A percentile compares a stretch with the other conserved stretches of the same genome.
These are phyloP conservation scores for Ditylenchus dipsaci DNA, from an alignment of 1,140 invertebrate species.

Conservation along the genomic window DNA sequence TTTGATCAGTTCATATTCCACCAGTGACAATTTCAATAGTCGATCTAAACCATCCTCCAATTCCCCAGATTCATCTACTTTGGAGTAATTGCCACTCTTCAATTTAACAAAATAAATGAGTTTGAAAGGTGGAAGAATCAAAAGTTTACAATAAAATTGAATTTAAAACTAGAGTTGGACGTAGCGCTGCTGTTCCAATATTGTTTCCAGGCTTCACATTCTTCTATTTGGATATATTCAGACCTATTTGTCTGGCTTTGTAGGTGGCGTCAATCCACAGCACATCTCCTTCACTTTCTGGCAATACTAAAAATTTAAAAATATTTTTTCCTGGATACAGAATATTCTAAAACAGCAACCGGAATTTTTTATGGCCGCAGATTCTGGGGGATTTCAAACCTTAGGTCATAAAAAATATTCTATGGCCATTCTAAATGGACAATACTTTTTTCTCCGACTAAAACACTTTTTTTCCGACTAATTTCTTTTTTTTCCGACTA, in stretches of 20 bases:
- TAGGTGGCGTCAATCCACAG: conserved; percentile 40
- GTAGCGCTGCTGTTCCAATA: conserved; percentile 41
- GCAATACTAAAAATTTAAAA: conserved; percentile 7
- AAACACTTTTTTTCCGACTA: too few species aligned
- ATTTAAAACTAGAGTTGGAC: conserved; percentile 2
- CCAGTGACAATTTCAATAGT: conserved; percentile 3
- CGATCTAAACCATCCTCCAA: neutral
- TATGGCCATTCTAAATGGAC: too few species aligned
- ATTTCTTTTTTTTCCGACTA: too few species aligned
- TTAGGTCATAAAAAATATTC: too few species aligned
- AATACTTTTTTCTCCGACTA: too few species aligned
- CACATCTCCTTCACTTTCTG: conserved; percentile 9
- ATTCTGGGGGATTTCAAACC: too few species aligned
- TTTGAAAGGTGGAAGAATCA: neutral
- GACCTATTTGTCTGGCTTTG: conserved; percentile 46
- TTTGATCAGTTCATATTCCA: conserved; percentile 38
- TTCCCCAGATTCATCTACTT: conserved; percentile 21
- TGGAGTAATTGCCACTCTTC: neutral
- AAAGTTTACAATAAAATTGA: conserved; percentile 5
- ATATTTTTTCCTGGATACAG: too few species aligned
- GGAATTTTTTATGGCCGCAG: too few species aligned
- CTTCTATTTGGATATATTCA: conserved; percentile 43
- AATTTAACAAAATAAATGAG: neutral
- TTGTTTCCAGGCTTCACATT: conserved; percentile 45
- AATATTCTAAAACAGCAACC: too few species aligned